These are phyloP conservation scores for Leucozona laternaria DNA, from an alignment of 2,888 invertebrate genomes.

Conservation along the genomic window DNA sequence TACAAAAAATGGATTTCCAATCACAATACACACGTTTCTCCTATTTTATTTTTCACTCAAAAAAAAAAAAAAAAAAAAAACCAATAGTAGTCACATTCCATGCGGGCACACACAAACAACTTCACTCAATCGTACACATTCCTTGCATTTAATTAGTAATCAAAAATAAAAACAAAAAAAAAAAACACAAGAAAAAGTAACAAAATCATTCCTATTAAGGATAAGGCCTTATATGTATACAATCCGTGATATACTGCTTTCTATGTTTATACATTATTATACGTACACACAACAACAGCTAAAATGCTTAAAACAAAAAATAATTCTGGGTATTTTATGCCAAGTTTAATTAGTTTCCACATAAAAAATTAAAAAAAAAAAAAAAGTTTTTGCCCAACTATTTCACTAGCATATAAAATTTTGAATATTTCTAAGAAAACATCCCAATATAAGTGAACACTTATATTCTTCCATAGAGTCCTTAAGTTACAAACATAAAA, in stretches of 20 bases:
- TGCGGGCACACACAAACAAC: slow-evolving; percentile 39
- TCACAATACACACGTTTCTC: background rate
- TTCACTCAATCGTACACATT: slow-evolving; percentile 49
- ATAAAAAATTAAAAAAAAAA: slow-evolving; percentile 10
- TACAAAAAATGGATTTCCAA: slow-evolving; percentile 44
- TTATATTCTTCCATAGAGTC: slow-evolving; percentile 65
- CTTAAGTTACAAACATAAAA: slow-evolving; percentile 41
- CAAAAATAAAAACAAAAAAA: slow-evolving; percentile 36
- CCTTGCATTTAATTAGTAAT: slow-evolving; percentile 67
- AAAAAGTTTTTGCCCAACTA: slow-evolving; percentile 6
- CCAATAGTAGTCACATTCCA: slow-evolving; percentile 67
- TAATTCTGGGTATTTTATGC: slow-evolving; percentile 57
- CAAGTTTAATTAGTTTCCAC: slow-evolving; percentile 46
- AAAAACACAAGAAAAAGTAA: slow-evolving; percentile 41
- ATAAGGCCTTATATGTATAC: slow-evolving; percentile 77
- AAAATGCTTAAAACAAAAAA: slow-evolving; percentile 33
- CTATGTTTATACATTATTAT: slow-evolving; percentile 75
- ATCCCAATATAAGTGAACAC: slow-evolving; percentile 33
- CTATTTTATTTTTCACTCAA: background rate
- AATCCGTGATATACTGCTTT: slow-evolving; percentile 77
- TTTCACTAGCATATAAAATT: slow-evolving; percentile 28
- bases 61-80: background rate
- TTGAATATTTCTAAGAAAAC: slow-evolving; percentile 27
- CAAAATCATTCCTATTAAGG: slow-evolving; percentile 69
- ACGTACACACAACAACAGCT: slow-evolving; percentile 61